Evolutionary conservation across 2,113 vertebrate species (phyloP).

Genomic region (Solea solea): DNA sequence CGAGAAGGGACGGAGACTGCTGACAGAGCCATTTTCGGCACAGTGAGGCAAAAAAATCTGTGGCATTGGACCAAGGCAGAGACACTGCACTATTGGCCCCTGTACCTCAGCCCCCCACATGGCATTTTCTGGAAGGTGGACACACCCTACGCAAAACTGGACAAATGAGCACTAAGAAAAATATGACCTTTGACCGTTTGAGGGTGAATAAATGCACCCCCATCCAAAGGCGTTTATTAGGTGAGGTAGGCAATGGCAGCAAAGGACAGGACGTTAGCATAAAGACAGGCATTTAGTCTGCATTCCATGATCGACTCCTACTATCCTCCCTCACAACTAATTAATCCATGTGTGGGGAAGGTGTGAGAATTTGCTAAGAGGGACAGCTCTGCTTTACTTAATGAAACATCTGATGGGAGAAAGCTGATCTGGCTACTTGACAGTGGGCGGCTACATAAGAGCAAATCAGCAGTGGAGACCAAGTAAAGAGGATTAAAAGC

Average conservation of each 20-base stretch:
- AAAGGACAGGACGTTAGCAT: no score
- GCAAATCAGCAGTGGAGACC: conserved; percentile 13
- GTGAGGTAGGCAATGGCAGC: no score
- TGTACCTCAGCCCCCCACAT: background rate
- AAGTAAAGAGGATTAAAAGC: conserved; percentile 42
- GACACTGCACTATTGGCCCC: background rate
- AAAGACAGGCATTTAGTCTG: no score
- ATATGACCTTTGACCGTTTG: background rate
- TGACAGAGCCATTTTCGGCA: conserved; percentile 39
- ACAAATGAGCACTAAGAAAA: background rate
- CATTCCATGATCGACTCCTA: background rate
- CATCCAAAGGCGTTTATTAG: no score
- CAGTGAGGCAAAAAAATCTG: conserved; percentile 22
- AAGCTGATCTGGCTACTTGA: conserved; percentile 37
- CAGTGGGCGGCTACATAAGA: background rate
- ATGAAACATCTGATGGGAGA: conserved; percentile 44
- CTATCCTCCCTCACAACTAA: background rate
- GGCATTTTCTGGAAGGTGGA: background rate
- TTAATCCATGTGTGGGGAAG: conserved; percentile 20
- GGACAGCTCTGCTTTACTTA: conserved; percentile 2
- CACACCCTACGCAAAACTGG: background rate
- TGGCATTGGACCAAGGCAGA: conserved; percentile 18
- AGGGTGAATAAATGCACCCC: no score
- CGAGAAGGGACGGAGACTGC: conserved; percentile 16
- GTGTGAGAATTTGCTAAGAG: conserved; percentile 39